A percentile compares a stretch with the other conserved stretches of the same genome.
phyloP scores from a whole-genome alignment of 2,113 vertebrate species.

The Semicossyphus pulcher region DNA sequence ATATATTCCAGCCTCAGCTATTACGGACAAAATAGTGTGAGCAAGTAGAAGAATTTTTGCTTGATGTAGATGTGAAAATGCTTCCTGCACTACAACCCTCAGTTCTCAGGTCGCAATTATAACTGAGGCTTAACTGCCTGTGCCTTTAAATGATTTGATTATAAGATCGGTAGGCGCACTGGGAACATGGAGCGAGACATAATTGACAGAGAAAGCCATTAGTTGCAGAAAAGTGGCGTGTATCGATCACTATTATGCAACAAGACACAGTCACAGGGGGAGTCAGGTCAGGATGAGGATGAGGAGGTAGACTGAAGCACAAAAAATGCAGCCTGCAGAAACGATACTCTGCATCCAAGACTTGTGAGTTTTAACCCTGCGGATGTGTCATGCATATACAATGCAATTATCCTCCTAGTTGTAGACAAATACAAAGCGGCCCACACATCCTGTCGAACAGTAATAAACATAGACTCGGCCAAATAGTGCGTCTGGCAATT shows the following conservation, averaged over 20 bases:
- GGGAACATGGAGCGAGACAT: conserved; percentile 17
- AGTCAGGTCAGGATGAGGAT: neutral
- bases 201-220: conserved; percentile 45
- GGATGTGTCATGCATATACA: neutral
- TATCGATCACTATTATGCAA: conserved; percentile 55
- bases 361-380: no score
- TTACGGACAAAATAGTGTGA: no score
- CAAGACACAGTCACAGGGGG: neutral
- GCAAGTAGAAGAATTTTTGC: no score
- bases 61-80: no score
- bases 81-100: no score
- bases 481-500: no score
- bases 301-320: neutral
- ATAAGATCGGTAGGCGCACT: neutral
- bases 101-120: no score
- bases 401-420: neutral
- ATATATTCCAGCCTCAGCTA: no score
- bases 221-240: conserved; percentile 33
- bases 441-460: neutral
- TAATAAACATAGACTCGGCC: neutral
- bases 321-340: neutral
- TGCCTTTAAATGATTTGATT: neutral
- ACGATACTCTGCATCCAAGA: neutral
- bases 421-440: neutral
- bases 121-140: neutral